phyloP scores from a whole-genome alignment of 1,140 invertebrate species.

The Atta cephalotes region DNA sequence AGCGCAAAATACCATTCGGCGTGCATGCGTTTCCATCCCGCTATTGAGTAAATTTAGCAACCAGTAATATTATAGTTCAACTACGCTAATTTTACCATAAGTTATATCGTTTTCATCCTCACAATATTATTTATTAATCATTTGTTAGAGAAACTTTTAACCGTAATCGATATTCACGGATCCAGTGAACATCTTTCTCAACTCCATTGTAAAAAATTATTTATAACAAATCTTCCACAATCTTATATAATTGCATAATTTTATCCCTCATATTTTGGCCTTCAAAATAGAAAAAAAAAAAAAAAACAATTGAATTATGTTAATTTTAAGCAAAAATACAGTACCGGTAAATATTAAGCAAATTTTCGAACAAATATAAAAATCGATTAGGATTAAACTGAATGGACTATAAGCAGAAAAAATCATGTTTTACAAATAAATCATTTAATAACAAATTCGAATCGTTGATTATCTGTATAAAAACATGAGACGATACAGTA shows the following conservation, averaged over 20 bases:
- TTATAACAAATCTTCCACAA: no score
- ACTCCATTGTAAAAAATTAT: no score
- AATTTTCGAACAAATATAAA: no score
- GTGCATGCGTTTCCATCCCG: not conserved
- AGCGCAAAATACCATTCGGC: constrained; percentile 2
- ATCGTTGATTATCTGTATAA: not conserved
- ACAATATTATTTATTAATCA: not conserved
- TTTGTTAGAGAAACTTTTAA: not conserved
- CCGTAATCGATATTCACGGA: no score
- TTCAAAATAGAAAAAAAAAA: no score
- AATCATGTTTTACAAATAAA: not conserved
- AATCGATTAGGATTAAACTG: not conserved
- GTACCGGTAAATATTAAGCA: no score
- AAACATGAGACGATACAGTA: not conserved
- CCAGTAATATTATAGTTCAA: not conserved
- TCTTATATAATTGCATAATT: no score
- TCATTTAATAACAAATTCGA: not conserved
- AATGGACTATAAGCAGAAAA: not conserved
- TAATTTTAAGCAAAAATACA: no score
- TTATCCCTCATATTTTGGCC: no score
- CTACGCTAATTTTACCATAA: not conserved
- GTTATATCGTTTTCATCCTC: not conserved
- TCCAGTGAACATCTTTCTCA: no score
- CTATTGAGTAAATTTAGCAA: constrained; percentile 27
- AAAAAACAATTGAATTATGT: no score